These are phyloP conservation scores for Caenorhabditis sp. DNA, from an alignment of 2,888 invertebrate species.

Conservation along the genomic window DNA sequence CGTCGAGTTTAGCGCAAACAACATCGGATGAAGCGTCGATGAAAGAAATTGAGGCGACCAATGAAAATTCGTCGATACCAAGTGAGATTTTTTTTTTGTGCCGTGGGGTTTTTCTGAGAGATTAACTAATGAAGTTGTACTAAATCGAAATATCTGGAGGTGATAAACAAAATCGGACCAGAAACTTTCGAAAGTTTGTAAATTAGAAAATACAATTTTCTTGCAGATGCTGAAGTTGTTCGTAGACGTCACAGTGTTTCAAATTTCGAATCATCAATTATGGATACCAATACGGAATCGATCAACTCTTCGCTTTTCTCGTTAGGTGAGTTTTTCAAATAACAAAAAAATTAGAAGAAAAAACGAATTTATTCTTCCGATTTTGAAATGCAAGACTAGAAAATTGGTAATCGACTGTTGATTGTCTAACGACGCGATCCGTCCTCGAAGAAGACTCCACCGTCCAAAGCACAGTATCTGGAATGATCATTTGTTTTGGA, in stretches of 20 bases:
- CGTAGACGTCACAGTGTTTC: constrained; percentile 50
- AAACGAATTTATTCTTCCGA: neutral
- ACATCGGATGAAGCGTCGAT: neutral
- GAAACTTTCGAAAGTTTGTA: too few species aligned
- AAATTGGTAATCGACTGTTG: neutral
- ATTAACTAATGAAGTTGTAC: constrained; percentile 13
- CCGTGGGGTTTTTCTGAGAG: constrained; percentile 7
- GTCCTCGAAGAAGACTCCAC: constrained; percentile 46
- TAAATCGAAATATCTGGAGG: neutral
- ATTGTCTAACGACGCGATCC: constrained; percentile 36
- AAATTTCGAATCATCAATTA: constrained; percentile 32
- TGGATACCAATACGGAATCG: constrained; percentile 43
- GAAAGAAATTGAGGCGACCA: neutral
- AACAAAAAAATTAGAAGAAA: neutral
- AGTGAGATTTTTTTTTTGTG: neutral
- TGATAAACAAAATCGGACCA: neutral
- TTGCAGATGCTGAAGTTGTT: constrained; percentile 29
- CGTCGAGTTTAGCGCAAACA: neutral
- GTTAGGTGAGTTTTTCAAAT: constrained; percentile 25
- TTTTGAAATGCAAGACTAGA: constrained; percentile 1
- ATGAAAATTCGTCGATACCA: neutral
- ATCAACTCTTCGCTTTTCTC: constrained; percentile 37
- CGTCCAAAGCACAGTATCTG: constrained; percentile 41
- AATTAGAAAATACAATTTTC: constrained; percentile 1
- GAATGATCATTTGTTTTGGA: too few species aligned